Conservation (phyloP, 2,113 vertebrate species). For the Glaucidium brasilianum region DNA sequence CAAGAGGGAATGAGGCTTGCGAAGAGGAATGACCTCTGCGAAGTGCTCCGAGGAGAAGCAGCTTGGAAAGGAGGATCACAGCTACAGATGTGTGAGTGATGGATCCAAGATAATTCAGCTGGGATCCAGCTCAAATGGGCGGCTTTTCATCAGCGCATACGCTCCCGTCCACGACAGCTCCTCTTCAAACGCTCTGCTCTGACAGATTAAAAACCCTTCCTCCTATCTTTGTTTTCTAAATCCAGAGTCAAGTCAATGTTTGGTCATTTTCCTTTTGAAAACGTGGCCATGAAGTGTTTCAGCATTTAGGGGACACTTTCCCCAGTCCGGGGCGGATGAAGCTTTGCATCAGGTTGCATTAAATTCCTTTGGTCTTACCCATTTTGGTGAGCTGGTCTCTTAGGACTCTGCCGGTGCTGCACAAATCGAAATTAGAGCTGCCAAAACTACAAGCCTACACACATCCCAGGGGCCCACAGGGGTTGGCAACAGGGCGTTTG, state of each 20-base stretch:
- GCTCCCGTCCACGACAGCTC: not conserved
- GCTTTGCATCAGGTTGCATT: not conserved
- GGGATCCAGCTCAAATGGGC: not conserved
- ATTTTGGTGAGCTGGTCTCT: not conserved
- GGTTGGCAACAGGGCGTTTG: not conserved
- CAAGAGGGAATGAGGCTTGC: not conserved
- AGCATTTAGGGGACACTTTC: not conserved
- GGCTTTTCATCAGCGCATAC: not conserved
- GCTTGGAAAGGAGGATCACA: not conserved
- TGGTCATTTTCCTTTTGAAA: not conserved
- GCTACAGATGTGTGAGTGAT: not conserved
- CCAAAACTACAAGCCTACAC: not conserved
- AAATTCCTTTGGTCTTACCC: not conserved
- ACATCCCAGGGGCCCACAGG: not conserved
- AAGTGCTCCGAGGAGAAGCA: not conserved
- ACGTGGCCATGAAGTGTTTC: fast-evolving
- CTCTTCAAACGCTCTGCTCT: not conserved
- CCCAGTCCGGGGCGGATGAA: not conserved
- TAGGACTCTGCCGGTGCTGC: not conserved
- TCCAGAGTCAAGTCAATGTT: not conserved
- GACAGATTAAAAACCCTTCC: not conserved
- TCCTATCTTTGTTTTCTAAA: not conserved
- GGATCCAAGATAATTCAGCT: not conserved
- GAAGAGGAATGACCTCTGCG: not conserved
- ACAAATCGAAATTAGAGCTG: not conserved